These are phyloP conservation scores for Rhimphoctona megacephalus DNA, from an alignment of 2,888 invertebrate species.

Conservation along the genomic window DNA sequence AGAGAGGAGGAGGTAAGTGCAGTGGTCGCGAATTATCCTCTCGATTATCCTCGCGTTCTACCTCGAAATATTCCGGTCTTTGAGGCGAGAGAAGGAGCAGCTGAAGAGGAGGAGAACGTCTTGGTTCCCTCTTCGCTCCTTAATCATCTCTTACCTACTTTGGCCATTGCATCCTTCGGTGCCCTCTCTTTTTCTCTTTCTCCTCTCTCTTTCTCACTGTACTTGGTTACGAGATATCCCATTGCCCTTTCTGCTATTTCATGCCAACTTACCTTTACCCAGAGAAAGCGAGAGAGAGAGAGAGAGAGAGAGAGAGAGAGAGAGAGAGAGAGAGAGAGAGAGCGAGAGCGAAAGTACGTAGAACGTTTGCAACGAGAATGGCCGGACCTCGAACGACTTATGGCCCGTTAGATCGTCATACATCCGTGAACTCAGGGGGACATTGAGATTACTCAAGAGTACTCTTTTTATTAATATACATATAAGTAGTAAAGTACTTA, in stretches of 20 bases:
- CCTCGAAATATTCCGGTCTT: slow-evolving; percentile 67
- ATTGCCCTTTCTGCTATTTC: slow-evolving; percentile 59
- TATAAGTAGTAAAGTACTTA: too few species aligned
- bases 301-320: slow-evolving; percentile 27
- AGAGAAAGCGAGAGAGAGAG: slow-evolving; percentile 13
- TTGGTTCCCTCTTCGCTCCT: slow-evolving; percentile 59
- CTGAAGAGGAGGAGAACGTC: slow-evolving; percentile 53
- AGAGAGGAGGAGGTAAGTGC: slow-evolving; percentile 27
- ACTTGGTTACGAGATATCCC: slow-evolving; percentile 63
- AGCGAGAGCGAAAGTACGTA: slow-evolving; percentile 21
- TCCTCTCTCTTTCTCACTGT: slow-evolving; percentile 26
- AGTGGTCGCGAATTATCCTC: slow-evolving; percentile 69
- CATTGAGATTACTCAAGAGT: slow-evolving; percentile 64
- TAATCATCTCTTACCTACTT: slow-evolving; percentile 55
- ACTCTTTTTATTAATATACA: slow-evolving; percentile 21
- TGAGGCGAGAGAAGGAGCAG: slow-evolving; percentile 41
- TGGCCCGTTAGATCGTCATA: slow-evolving; percentile 71
- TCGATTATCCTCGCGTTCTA: slow-evolving; percentile 69
- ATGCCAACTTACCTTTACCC: slow-evolving; percentile 30
- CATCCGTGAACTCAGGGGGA: slow-evolving; percentile 64
- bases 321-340: slow-evolving; percentile 33
- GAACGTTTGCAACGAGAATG: slow-evolving; percentile 55
- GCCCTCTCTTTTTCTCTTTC: slow-evolving; percentile 10
- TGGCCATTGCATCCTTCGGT: slow-evolving; percentile 49
- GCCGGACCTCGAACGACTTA: slow-evolving; percentile 72